Conservation (phyloP, 2,797 vertebrate species). For the Ficedula albicollis region DNA sequence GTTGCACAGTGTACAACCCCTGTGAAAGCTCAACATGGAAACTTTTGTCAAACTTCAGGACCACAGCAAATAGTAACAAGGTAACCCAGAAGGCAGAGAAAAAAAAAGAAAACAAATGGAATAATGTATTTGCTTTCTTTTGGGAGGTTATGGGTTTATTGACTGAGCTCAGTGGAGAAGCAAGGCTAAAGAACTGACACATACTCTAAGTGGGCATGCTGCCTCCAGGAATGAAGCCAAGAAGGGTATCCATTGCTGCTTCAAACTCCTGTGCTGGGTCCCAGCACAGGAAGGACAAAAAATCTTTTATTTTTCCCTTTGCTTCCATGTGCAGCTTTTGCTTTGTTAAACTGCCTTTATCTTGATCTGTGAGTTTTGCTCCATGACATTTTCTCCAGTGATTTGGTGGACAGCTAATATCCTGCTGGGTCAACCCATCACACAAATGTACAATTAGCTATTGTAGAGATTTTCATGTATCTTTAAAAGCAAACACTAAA, state of each 20-base stretch:
- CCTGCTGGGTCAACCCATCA: neutral
- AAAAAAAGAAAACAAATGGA: neutral
- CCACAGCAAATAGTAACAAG: neutral
- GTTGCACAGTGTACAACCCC: neutral
- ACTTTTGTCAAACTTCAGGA: neutral
- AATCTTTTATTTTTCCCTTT: neutral
- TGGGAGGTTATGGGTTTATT: neutral
- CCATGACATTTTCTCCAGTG: neutral
- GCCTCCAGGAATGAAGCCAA: neutral
- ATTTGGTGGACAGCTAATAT: neutral
- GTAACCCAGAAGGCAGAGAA: neutral
- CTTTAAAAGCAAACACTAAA: neutral
- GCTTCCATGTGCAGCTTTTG: neutral
- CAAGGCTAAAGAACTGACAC: neutral
- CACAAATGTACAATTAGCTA: neutral
- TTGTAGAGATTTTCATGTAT: neutral
- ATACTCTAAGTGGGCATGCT: neutral
- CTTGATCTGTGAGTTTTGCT: neutral
- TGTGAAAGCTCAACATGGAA: neutral
- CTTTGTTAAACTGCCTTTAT: neutral
- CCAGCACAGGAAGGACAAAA: neutral
- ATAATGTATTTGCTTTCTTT: neutral
- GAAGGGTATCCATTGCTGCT: neutral
- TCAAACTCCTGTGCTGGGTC: neutral
- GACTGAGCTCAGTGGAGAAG: neutral